phyloP scores from a whole-genome alignment of 2,113 vertebrate genomes.

The Mus musculus region DNA sequence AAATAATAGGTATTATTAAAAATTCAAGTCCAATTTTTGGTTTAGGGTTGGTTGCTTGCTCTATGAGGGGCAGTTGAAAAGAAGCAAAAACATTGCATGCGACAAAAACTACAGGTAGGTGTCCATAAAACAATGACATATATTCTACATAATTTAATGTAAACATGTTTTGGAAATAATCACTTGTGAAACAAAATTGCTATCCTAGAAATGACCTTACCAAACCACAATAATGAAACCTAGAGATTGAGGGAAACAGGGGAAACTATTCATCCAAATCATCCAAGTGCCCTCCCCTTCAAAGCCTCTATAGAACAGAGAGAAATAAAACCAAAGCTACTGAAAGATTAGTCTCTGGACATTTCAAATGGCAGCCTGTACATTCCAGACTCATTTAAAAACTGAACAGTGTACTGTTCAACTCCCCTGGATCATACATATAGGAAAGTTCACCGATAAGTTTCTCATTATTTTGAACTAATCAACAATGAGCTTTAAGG shows the following conservation, averaged over 20 bases:
- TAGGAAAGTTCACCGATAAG: background rate
- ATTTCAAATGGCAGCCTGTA: background rate
- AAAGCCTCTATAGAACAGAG: background rate
- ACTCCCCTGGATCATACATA: background rate
- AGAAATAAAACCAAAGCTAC: background rate
- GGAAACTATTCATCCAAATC: too few species aligned
- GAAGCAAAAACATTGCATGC: constrained; percentile 27
- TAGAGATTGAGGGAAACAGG: constrained; percentile 7
- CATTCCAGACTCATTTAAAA: constrained; percentile 51
- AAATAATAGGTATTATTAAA: background rate
- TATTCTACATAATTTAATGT: background rate
- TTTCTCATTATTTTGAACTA: constrained; percentile 60
- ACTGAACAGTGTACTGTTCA: constrained; percentile 14
- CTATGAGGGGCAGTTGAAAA: background rate
- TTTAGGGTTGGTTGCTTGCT: constrained; percentile 39
- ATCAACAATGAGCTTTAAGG: constrained; percentile 40
- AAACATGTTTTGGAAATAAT: constrained; percentile 35
- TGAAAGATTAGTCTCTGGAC: constrained; percentile 18
- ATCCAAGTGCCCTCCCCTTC: constrained; percentile 7
- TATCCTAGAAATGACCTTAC: constrained; percentile 42
- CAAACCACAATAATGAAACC: constrained; percentile 22
- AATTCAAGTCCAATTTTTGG: background rate
- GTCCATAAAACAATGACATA: constrained; percentile 48
- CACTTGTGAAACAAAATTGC: constrained; percentile 58
- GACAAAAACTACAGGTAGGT: constrained; percentile 28